Conservation (phyloP, 2,888 invertebrate species). For the Rhogogaster chlorosoma region DNA sequence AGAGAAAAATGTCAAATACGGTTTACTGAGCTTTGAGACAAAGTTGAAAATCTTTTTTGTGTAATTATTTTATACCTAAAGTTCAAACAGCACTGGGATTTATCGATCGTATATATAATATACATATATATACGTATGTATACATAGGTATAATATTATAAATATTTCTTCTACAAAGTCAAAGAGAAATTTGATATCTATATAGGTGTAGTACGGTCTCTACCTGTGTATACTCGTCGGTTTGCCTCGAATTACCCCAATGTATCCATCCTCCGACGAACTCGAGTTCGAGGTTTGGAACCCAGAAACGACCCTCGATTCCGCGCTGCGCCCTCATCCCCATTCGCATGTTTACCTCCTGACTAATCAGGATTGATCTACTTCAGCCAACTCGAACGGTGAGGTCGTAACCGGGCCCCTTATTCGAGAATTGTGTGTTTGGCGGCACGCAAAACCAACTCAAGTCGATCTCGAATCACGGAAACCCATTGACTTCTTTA, state of each 20-base stretch:
- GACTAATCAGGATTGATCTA: conserved; percentile 52
- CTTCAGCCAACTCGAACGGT: conserved; percentile 45
- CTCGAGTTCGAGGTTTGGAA: not conserved
- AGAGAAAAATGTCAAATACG: not conserved
- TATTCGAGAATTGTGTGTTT: not conserved
- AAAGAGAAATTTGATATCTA: not conserved
- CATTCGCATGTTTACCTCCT: conserved; percentile 49
- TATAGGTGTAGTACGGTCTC: not conserved
- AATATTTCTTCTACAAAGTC: not conserved
- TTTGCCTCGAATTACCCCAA: not conserved
- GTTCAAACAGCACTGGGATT: not conserved
- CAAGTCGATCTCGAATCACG: conserved; percentile 25
- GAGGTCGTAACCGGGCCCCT: conserved; percentile 27
- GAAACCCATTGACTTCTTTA: not conserved
- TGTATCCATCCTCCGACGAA: not conserved
- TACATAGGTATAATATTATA: not conserved
- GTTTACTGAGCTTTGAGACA: not conserved
- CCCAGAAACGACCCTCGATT: conserved; percentile 24
- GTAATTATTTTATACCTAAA: not conserved
- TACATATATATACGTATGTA: not conserved
- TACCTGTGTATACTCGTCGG: not conserved
- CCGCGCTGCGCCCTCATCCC: not conserved
- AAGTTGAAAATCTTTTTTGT: not conserved
- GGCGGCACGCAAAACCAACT: conserved; percentile 13
- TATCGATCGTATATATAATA: not conserved